Percentiles rank a stretch among this genome's conserved stretches.
phyloP scores from a whole-genome alignment of 2,113 vertebrate genomes.

The Arothron firmamentum region DNA sequence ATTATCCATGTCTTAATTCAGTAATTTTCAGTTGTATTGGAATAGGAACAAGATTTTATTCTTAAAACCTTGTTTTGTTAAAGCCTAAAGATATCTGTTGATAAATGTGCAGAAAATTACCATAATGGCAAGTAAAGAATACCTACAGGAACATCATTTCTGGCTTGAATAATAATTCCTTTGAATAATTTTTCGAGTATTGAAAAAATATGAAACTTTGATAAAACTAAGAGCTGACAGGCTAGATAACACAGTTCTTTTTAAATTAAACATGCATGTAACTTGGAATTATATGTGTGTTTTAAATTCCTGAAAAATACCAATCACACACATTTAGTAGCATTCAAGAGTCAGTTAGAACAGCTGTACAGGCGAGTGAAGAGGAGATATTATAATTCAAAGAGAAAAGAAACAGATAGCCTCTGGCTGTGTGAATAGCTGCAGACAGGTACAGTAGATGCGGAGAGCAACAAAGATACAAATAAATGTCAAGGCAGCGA shows the following conservation, averaged over 20 bases:
- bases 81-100: constrained; percentile 24
- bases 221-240: constrained; percentile 7
- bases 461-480: constrained; percentile 66
- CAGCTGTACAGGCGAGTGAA: constrained; percentile 25
- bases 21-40: constrained; percentile 35
- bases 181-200: constrained; percentile 30
- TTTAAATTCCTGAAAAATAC: constrained; percentile 23
- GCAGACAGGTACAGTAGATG: constrained; percentile 62
- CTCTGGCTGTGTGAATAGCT: constrained; percentile 65
- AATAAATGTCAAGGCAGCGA: constrained; percentile 67
- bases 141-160: constrained; percentile 4
- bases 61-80: constrained; percentile 38
- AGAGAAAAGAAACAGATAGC: constrained; percentile 55
- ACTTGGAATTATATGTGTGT: background rate
- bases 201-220: constrained; percentile 26
- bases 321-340: constrained; percentile 17
- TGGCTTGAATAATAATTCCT: background rate
- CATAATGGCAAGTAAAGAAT: constrained; percentile 32
- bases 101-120: constrained; percentile 32
- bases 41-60: constrained; percentile 42
- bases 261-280: no score
- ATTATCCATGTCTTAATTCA: constrained; percentile 27
- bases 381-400: constrained; percentile 50
- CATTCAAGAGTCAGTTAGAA: constrained; percentile 32
- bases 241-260: no score